Conservation (phyloP, 2,888 invertebrate genomes). For the Entomobrya proxima region DNA sequence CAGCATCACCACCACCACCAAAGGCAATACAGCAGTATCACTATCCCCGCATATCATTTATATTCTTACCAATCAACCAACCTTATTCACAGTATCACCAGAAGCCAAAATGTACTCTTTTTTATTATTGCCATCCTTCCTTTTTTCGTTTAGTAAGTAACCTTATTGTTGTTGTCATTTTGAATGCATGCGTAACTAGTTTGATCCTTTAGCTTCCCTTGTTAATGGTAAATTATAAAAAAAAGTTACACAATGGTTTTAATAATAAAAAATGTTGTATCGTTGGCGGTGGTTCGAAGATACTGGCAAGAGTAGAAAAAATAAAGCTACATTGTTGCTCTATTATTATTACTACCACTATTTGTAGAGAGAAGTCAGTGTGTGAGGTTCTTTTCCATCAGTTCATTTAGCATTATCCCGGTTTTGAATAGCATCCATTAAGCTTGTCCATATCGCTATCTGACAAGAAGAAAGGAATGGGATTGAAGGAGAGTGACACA, state of each 20-base stretch:
- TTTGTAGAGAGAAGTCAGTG: constrained; percentile 15
- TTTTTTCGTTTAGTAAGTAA: constrained; percentile 1
- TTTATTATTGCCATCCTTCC: constrained; percentile 10
- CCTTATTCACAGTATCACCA: not conserved
- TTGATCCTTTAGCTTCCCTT: constrained; percentile 40
- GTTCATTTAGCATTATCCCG: constrained; percentile 58
- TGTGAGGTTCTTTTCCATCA: constrained; percentile 34
- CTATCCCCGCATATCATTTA: too few species aligned
- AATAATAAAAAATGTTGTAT: constrained; percentile 27
- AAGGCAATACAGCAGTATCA: not conserved
- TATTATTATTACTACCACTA: not conserved
- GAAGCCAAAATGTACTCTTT: constrained; percentile 45
- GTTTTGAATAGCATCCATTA: constrained; percentile 62
- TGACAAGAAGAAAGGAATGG: constrained; percentile 9
- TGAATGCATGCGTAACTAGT: constrained; percentile 52
- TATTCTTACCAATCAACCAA: not conserved
- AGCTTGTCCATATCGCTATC: constrained; percentile 61
- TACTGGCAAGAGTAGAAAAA: not conserved
- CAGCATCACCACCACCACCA: not conserved
- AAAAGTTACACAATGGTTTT: constrained; percentile 36
- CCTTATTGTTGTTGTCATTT: constrained; percentile 41
- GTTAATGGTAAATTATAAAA: constrained; percentile 44
- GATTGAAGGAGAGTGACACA: constrained; percentile 44
- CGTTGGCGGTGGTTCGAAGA: not conserved
- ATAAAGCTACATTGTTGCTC: constrained; percentile 33